Evolutionary conservation across 2,888 invertebrate genomes (phyloP).

Genomic region (Mimas tiliae): DNA sequence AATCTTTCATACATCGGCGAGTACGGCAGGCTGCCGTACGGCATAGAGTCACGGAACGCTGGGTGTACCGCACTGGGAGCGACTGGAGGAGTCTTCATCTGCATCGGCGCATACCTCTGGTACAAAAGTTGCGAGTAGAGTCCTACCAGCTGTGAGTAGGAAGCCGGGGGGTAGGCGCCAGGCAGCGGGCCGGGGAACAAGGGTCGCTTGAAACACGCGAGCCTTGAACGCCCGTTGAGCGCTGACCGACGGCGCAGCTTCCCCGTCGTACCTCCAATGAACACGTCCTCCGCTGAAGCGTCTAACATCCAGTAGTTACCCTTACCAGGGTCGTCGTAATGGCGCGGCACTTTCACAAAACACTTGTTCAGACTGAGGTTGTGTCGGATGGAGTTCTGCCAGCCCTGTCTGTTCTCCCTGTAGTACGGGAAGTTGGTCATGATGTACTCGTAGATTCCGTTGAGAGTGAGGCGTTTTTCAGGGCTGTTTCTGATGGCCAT

Average conservation of each 20-base stretch:
- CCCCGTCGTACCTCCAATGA: slow-evolving; percentile 99
- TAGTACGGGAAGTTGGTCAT: slow-evolving; percentile 99
- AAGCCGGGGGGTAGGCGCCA: slow-evolving; percentile 84
- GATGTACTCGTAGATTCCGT: slow-evolving; percentile 99
- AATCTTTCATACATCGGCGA: slow-evolving; percentile 69
- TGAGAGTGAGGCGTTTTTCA: slow-evolving; percentile 96
- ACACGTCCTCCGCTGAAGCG: slow-evolving; percentile 98
- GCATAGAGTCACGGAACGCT: slow-evolving; percentile 74
- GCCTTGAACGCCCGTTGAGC: slow-evolving; percentile 92
- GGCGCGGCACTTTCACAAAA: slow-evolving; percentile 98
- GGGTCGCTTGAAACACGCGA: slow-evolving; percentile 95
- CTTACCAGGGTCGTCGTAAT: slow-evolving; percentile 99
- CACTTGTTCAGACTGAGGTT: slow-evolving; percentile 99
- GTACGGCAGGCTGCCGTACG: slow-evolving; percentile 73
- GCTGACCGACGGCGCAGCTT: slow-evolving; percentile 95
- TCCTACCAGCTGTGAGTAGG: slow-evolving; percentile 84
- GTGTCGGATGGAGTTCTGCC: slow-evolving; percentile 99
- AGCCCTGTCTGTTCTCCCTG: slow-evolving; percentile 98
- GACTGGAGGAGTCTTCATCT: slow-evolving; percentile 79
- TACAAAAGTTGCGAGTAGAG: slow-evolving; percentile 88
- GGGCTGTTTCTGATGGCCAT: slow-evolving; percentile 99
- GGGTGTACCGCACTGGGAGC: slow-evolving; percentile 83
- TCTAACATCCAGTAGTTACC: slow-evolving; percentile 99
- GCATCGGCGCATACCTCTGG: slow-evolving; percentile 86
- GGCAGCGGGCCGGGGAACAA: slow-evolving; percentile 86